Percentiles rank a stretch among this genome's conserved stretches.
Evolutionary conservation across 1,140 invertebrate species (phyloP).

Genomic region (Tenebrio molitor): DNA sequence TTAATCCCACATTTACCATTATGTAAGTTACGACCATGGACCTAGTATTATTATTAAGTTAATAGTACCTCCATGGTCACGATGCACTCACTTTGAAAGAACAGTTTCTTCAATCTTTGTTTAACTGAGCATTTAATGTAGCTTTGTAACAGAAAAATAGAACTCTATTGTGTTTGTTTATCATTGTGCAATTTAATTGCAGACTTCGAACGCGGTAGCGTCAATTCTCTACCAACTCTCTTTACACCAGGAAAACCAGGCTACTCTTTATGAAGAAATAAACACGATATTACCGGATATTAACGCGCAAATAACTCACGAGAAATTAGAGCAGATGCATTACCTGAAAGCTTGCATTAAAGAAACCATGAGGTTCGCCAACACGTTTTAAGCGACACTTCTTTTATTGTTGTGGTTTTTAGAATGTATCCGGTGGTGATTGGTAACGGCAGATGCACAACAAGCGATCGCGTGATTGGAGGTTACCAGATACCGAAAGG

Average conservation of each 20-base stretch:
- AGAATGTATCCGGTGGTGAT: conserved; percentile 91
- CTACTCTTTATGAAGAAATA: conserved; percentile 86
- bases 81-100: too few species aligned
- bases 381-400: not conserved
- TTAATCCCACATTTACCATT: too few species aligned
- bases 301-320: conserved; percentile 74
- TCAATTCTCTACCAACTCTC: conserved; percentile 89
- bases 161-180: not conserved
- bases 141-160: not conserved
- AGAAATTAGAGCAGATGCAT: conserved; percentile 81
- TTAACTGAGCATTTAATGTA: conserved; percentile 1
- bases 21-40: too few species aligned
- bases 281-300: conserved; percentile 73
- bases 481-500: conserved; percentile 92
- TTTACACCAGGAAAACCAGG: conserved; percentile 81
- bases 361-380: conserved; percentile 86
- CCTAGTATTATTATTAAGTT: conserved; percentile 1
- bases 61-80: not conserved
- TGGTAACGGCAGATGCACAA: conserved; percentile 87
- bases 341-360: conserved; percentile 93
- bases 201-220: conserved; percentile 91
- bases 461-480: conserved; percentile 84
- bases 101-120: not conserved
- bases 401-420: conserved; percentile 44
- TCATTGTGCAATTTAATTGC: conserved; percentile 38